These are phyloP conservation scores for Linurgus olivaceus DNA, from an alignment of 2,797 vertebrate species.

Conservation along the genomic window DNA sequence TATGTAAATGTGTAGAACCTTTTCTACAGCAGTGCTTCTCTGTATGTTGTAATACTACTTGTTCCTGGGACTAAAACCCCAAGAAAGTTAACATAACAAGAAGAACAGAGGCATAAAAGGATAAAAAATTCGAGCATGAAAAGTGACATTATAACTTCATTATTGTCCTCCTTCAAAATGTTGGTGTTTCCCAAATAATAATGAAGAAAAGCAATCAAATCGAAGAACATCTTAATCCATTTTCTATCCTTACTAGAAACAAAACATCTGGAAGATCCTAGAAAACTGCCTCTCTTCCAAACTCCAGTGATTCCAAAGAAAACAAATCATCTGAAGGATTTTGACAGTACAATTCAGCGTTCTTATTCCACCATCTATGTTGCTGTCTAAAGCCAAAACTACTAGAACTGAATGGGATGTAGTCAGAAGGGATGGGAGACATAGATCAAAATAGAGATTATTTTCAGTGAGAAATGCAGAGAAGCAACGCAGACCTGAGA, in stretches of 20 bases:
- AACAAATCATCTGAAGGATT: neutral
- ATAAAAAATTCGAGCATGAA: neutral
- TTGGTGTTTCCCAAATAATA: neutral
- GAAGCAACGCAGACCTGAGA: neutral
- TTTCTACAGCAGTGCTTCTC: neutral
- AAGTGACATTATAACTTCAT: neutral
- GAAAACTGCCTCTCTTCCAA: slow-evolving; percentile 12
- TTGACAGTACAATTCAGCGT: neutral
- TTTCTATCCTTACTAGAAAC: neutral
- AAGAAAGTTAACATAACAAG: neutral
- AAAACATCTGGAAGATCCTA: slow-evolving; percentile 31
- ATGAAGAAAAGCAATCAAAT: neutral
- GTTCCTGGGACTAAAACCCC: neutral
- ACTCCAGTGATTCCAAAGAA: neutral
- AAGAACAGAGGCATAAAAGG: neutral
- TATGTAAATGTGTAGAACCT: neutral
- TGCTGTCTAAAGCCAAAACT: neutral
- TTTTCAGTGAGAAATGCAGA: neutral
- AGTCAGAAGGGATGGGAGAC: neutral
- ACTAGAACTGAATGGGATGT: neutral
- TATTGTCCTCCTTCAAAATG: neutral
- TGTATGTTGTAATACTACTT: neutral
- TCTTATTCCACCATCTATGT: neutral
- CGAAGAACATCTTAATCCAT: neutral
- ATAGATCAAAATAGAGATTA: neutral